Base-by-base conservation (phyloP, 2,797 vertebrate genomes). In the Acanthurus tractus region DNA sequence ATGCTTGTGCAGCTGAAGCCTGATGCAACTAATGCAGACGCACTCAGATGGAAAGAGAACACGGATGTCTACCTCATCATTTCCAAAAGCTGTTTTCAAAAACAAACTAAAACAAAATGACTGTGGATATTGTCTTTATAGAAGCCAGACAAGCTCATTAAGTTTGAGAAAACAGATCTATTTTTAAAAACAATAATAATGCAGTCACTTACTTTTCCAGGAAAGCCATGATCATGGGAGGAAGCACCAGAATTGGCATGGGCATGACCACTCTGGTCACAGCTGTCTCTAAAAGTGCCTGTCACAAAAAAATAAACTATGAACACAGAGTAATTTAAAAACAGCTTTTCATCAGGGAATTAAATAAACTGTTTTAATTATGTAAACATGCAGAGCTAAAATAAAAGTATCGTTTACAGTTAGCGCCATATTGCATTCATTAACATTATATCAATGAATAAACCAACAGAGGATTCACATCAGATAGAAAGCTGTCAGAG, bases 241-340 rank as follows among this genome's bases (percentile, higher is more conserved):
- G 97, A 61, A 99, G 95, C 79, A 99, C 93, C 89, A 98, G 95
- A 67, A 99, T 96, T 10, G 97, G 97, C 96, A 98, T 96, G 0
- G 97, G 97, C 23, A 99, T 93, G 70, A 98, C 96, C 78, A 98
- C 95, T 76, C 97, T 91, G 2, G 97, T 99, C 90, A 99, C 89
- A 10, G 97, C 96, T 0, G 97, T 99, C 91, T 99, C 97, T 63
- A 96, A 61, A 82, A 98, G 95, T 38, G 98, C 98, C 97, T 99
- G 94, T 54, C 22, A 63, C 6, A 38, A 82, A 81, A 81, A 79
- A 76, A 29, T 8, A 62, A 62, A 22, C 42, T 5, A 1, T 55
- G 22, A 0, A 54, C 34, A 45, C 25, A 38, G 22, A 0, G 3
- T 54, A 2, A 0, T n/a, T 22, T 23, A 2, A 4, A 63, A 56